A percentile compares a stretch with the other conserved stretches of the same genome.
phyloP scores from a whole-genome alignment of 37 sponge, comb jelly and placozoan genomes.

The Chondrosia reniformis region DNA sequence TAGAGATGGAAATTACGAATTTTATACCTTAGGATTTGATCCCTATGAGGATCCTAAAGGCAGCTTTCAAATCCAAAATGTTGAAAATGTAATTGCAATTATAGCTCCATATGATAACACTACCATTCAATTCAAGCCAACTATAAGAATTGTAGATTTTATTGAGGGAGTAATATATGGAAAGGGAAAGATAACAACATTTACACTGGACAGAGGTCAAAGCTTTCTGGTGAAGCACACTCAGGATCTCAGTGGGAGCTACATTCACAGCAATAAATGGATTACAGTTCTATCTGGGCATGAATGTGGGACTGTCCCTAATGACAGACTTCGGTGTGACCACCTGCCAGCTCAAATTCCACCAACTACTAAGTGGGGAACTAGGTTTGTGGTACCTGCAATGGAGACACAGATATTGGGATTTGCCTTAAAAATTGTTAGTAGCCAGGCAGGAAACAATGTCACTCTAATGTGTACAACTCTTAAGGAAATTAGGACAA shows the following conservation, averaged over 20 bases:
- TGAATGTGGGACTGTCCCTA: constrained; percentile 16
- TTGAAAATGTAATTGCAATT: neutral
- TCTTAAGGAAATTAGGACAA: neutral
- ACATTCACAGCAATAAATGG: constrained; percentile 11
- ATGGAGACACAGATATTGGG: neutral
- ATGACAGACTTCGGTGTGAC: neutral
- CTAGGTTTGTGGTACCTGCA: neutral
- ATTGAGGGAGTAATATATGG: too few species aligned
- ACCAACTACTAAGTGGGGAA: neutral
- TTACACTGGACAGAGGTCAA: neutral
- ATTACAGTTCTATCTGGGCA: constrained; percentile 10
- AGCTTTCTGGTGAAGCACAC: neutral
- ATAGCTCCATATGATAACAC: constrained; percentile 1
- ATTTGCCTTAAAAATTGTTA: neutral
- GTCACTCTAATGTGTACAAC: neutral
- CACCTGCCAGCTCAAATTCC: neutral
- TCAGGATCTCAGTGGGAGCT: neutral
- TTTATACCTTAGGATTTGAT: constrained; percentile 4
- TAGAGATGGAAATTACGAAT: neutral
- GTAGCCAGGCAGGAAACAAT: neutral
- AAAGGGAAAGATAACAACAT: too few species aligned
- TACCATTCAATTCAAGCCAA: neutral
- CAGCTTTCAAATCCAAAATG: neutral
- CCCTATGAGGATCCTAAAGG: neutral
- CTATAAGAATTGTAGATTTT: neutral